Base-by-base conservation (phyloP, 1,140 invertebrate genomes). In the Cyclargus thomasi region DNA sequence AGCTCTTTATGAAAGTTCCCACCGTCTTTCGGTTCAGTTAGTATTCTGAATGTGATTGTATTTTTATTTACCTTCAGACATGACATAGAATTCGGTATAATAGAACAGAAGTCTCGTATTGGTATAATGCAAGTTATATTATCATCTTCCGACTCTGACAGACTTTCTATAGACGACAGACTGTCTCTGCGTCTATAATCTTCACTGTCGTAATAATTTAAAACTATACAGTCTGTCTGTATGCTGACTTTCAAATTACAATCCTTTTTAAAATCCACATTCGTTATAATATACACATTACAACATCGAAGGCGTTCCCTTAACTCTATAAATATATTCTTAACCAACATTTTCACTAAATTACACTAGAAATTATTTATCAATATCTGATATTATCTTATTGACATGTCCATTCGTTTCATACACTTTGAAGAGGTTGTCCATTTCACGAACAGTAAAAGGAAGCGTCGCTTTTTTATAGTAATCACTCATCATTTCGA, bases 381-480 rank as follows among this genome's bases (percentile, higher is more conserved):
- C 80, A 70, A 87, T 86, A 70, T 79, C 74, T 62, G 73, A 64
- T 63, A 83, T 82, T 57, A 86, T 77, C 73, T 78, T 85, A 63
- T 85, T 75, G n/a, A 89, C 73, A 67, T 83, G 79, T 67, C 85
- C 87, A 74, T 86, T 85, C 16, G 82, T 84, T 74, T 91, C 88
- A 64, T 92, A 90, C 62, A 88, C 82, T 69, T 86, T 80, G 76
- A 92, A 93, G 16, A 94, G 80, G 59, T 86, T 91, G 70, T 94
- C 92, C 75, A 92, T 92, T 81, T 96, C 94, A 67, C 92, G 91
- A 1, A 95, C 91, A 53, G 92, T 91, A 87, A 95, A 96, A 0
- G 95, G 93, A 70, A 99, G 76, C 0, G 95, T 95, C 2, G 94
- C 94, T 80, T 94, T 94, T 81, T 95, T 91, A 88, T 99, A 99